A percentile compares a stretch with the other conserved stretches of the same genome.
phyloP scores from a whole-genome alignment of 2,888 invertebrate species.

The Bursaphelenchus okinawaensis region DNA sequence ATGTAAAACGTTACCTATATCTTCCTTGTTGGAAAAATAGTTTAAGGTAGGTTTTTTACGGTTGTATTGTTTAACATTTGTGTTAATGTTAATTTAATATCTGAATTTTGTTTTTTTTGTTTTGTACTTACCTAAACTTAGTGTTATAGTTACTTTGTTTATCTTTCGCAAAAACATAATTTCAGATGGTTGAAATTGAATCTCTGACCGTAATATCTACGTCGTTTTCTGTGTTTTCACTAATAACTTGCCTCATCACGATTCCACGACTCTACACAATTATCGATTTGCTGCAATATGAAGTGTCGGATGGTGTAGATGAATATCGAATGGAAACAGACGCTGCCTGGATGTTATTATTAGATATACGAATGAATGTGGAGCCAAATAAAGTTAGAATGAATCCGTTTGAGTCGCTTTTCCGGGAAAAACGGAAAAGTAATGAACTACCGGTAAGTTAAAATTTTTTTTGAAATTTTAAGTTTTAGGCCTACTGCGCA shows the following conservation, averaged over 20 bases:
- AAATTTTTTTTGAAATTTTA: neutral
- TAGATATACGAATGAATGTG: conserved; percentile 43
- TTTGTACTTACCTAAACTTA: no score
- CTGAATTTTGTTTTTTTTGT: no score
- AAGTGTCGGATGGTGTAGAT: conserved; percentile 30
- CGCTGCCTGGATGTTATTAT: conserved; percentile 52
- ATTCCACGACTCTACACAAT: conserved; percentile 22
- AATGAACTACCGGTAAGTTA: conserved; percentile 39
- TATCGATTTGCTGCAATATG: conserved; percentile 25
- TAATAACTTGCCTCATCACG: conserved; percentile 21
- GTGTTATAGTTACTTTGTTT: no score
- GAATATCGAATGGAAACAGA: conserved; percentile 55
- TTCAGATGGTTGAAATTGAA: conserved; percentile 29
- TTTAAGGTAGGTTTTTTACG: no score
- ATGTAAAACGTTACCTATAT: no score
- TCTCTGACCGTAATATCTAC: conserved; percentile 27
- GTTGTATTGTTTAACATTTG: no score
- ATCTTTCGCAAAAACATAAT: no score
- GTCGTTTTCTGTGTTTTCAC: conserved; percentile 24
- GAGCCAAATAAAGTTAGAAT: conserved; percentile 28
- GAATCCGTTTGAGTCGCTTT: conserved; percentile 42
- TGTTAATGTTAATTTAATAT: no score
- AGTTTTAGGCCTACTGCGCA: conserved; percentile 39
- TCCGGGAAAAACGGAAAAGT: conserved; percentile 34
- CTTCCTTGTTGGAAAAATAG: no score